Evolutionary conservation across 2,113 vertebrate species (phyloP).

Genomic region (Sceloporus undulatus): DNA sequence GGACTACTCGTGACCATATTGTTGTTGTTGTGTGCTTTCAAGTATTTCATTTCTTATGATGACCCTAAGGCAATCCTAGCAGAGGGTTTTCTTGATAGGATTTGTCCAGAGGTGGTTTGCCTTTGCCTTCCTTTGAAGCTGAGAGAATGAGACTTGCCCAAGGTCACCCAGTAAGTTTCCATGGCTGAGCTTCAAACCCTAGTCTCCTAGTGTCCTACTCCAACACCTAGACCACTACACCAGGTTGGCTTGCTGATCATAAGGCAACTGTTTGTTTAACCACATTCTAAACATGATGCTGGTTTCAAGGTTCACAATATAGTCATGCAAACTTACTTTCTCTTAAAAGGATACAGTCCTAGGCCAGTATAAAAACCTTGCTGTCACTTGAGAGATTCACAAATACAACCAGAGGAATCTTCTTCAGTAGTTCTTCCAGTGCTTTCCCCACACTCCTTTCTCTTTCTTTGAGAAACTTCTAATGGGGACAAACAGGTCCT

Average conservation of each 20-base stretch:
- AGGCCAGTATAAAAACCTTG: neutral
- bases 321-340: slow-evolving; percentile 12
- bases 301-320: neutral
- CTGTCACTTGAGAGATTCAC: neutral
- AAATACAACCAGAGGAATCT: slow-evolving; percentile 8
- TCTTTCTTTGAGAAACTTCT: neutral
- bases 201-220: too few relatives aligned
- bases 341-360: neutral
- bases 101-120: too few relatives aligned
- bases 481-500: neutral
- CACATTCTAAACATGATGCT: neutral
- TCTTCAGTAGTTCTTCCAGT: neutral
- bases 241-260: neutral
- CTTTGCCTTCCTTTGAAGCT: too few relatives aligned
- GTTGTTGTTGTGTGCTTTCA: too few relatives aligned
- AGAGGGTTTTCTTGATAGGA: too few relatives aligned
- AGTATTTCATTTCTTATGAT: too few relatives aligned
- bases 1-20: too few relatives aligned
- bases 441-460: neutral
- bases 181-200: too few relatives aligned
- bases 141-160: too few relatives aligned
- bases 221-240: too few relatives aligned
- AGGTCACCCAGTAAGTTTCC: too few relatives aligned
- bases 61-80: too few relatives aligned
- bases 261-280: neutral